These are phyloP conservation scores for Zophobas morio DNA, from an alignment of 1,140 invertebrate genomes.

Conservation along the genomic window DNA sequence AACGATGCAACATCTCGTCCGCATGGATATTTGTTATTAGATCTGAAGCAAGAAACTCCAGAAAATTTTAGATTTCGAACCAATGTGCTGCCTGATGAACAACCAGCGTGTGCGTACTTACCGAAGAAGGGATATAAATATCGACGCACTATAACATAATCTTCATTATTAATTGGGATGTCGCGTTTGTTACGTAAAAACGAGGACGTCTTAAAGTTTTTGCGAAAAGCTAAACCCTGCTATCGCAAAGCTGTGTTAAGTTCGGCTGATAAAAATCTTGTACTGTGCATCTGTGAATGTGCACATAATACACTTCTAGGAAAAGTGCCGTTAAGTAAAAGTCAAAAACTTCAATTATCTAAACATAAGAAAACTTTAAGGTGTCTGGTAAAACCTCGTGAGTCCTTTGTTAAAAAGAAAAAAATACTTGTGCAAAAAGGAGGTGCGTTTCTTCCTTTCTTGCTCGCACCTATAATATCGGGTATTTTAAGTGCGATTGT, in stretches of 20 bases:
- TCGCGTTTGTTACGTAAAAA: constrained; percentile 18
- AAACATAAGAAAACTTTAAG: constrained; percentile 20
- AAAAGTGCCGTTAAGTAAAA: constrained; percentile 22
- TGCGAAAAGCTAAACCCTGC: constrained; percentile 23
- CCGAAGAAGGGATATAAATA: constrained; percentile 50
- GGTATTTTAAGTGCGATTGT: constrained; percentile 10
- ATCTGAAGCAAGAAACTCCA: constrained; percentile 63
- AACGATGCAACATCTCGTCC: constrained; percentile 63
- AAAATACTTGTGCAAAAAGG: constrained; percentile 23
- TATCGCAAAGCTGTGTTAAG: constrained; percentile 45
- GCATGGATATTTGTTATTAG: constrained; percentile 65
- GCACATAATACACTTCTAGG: constrained; percentile 50
- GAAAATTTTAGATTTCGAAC: constrained; percentile 60
- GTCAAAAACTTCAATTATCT: constrained; percentile 4
- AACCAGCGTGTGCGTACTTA: constrained; percentile 41
- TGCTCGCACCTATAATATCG: constrained; percentile 27
- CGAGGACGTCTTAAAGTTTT: constrained; percentile 38
- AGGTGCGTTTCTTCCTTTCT: constrained; percentile 17
- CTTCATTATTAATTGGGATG: constrained; percentile 36
- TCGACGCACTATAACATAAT: background rate
- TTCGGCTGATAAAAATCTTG: constrained; percentile 37
- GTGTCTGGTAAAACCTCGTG: background rate
- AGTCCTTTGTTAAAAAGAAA: background rate
- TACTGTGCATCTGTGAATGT: constrained; percentile 56
- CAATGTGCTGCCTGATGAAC: constrained; percentile 44